Conservation (phyloP, 2,888 invertebrate species). For the Sinelater perroti region DNA sequence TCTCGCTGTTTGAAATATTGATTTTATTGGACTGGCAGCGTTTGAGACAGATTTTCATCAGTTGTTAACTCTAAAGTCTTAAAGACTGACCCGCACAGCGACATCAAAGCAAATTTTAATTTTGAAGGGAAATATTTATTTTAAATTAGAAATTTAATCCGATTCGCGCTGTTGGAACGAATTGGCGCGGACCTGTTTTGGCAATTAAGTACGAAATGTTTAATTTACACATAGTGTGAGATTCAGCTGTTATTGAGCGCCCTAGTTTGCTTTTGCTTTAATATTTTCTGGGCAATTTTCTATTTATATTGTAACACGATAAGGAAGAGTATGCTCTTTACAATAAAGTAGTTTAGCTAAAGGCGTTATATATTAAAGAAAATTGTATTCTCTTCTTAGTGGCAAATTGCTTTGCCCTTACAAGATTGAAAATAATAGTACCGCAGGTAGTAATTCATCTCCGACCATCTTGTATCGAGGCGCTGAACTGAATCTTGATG, state of each 20-base stretch:
- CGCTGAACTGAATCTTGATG: constrained; percentile 3
- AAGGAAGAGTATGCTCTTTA: no score
- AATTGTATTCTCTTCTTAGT: not conserved
- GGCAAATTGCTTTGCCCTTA: constrained; percentile 1
- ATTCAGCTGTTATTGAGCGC: no score
- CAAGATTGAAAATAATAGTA: constrained; percentile 11
- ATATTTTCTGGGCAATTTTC: no score
- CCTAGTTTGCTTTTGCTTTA: no score
- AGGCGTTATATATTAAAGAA: no score
- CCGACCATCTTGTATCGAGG: constrained; percentile 7
- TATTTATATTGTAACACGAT: no score
- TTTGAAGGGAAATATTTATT: constrained; percentile 7
- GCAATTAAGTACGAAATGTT: no score
- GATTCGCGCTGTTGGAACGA: not conserved
- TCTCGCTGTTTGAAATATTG: not conserved
- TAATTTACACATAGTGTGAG: no score
- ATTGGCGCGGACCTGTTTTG: not conserved
- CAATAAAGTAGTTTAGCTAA: no score
- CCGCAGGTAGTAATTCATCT: constrained; percentile 8
- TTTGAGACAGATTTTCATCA: not conserved
- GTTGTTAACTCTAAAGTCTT: not conserved
- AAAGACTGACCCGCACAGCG: not conserved
- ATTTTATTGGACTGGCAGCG: not conserved
- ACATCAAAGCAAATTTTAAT: constrained; percentile 1
- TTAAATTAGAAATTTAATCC: constrained; percentile 5